Evolutionary conservation across 2,113 vertebrate species (phyloP).

Genomic region (Tiliqua scincoides): DNA sequence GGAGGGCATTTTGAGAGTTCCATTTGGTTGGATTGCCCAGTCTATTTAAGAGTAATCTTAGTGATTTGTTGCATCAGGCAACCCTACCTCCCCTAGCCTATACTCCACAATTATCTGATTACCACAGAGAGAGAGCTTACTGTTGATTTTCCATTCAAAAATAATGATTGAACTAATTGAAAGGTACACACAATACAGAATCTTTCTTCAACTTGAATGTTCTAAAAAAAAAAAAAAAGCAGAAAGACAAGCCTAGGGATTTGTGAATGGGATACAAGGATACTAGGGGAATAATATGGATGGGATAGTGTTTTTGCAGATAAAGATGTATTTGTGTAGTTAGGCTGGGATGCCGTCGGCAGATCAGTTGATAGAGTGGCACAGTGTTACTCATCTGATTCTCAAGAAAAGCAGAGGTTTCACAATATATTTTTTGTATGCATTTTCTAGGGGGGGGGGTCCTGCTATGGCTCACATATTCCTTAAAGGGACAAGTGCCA

Average conservation of each 20-base stretch:
- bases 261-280: background rate
- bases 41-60: background rate
- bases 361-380: background rate
- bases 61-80: background rate
- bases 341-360: background rate
- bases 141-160: background rate
- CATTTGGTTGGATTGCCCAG: background rate
- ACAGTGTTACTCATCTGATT: background rate
- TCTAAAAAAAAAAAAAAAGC: too few species aligned
- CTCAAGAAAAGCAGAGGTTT: background rate
- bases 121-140: background rate
- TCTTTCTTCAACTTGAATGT: background rate
- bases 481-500: background rate
- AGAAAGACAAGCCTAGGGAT: background rate
- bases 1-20: background rate
- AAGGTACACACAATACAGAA: background rate
- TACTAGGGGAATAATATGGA: background rate
- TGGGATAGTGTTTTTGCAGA: background rate
- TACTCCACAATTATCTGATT: background rate
- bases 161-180: background rate
- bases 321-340: background rate
- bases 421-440: background rate
- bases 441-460: background rate
- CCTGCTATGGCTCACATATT: background rate
- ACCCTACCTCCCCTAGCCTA: background rate